Evolutionary conservation across 2,113 vertebrate genomes (phyloP).

Genomic region (Vulpes lagopus): DNA sequence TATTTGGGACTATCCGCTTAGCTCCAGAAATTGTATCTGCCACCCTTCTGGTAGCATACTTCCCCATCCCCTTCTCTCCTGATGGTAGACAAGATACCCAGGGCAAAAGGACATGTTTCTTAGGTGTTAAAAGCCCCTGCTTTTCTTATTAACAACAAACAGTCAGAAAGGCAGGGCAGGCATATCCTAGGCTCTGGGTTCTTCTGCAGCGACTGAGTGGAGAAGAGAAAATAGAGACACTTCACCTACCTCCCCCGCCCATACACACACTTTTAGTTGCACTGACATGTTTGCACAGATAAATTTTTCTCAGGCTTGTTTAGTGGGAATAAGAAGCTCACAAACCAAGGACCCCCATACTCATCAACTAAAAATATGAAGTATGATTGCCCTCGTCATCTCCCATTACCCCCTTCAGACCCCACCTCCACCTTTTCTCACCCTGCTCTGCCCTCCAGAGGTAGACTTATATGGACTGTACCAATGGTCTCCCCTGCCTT

Average conservation of each 20-base stretch:
- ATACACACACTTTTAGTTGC: background rate
- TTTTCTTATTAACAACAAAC: conserved; percentile 14
- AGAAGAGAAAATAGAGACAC: background rate
- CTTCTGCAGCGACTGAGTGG: background rate
- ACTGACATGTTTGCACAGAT: background rate
- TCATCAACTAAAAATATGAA: background rate
- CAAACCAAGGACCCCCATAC: background rate
- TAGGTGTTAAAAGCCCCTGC: background rate
- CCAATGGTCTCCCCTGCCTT: background rate
- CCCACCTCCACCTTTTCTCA: background rate
- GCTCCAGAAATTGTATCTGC: background rate
- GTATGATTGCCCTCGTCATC: background rate
- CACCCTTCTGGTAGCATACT: background rate
- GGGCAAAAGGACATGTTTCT: background rate
- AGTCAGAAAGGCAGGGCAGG: background rate
- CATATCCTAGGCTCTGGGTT: background rate
- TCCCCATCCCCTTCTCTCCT: background rate
- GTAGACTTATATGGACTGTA: background rate
- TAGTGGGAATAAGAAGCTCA: background rate
- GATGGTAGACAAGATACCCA: background rate
- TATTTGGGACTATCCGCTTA: background rate
- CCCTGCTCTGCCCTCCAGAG: background rate
- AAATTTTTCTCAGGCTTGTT: background rate
- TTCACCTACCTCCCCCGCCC: background rate
- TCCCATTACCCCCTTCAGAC: background rate